Percentiles rank a stretch among this genome's conserved stretches.
These are phyloP conservation scores for Sceloporus undulatus DNA, from an alignment of 2,113 vertebrate genomes.

Conservation along the genomic window DNA sequence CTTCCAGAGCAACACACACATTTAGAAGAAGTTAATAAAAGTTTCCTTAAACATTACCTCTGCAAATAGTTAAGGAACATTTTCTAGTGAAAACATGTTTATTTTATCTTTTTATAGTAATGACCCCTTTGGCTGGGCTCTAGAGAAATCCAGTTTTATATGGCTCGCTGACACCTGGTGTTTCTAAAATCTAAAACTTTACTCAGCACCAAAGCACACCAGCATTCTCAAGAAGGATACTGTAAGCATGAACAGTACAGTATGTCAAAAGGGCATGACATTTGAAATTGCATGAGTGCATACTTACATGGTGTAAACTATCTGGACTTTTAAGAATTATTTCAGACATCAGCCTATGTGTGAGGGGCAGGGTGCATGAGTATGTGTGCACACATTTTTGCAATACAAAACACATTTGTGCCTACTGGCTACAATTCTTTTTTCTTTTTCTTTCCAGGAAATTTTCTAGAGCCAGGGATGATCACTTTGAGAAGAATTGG, in stretches of 20 bases:
- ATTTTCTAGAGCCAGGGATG: no score
- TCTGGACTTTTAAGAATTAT: not conserved
- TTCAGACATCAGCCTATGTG: not conserved
- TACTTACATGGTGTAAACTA: not conserved
- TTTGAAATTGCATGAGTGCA: not conserved
- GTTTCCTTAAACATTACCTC: not conserved
- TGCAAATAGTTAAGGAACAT: constrained; percentile 17
- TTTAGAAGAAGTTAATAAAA: not conserved
- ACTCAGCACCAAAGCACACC: constrained; percentile 9
- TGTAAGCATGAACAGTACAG: not conserved
- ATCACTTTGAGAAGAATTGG: no score
- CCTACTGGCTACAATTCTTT: no score
- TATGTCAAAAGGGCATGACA: not conserved
- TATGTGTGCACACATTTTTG: not conserved
- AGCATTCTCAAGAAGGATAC: not conserved
- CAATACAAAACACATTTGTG: no score
- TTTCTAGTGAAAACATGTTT: constrained; percentile 14
- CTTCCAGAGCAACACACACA: constrained; percentile 1
- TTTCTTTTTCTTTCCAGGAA: no score
- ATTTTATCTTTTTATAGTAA: constrained; percentile 23
- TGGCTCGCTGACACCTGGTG: constrained; percentile 42
- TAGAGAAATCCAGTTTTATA: constrained; percentile 33
- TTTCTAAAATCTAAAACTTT: constrained; percentile 42
- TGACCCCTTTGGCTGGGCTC: constrained; percentile 37
- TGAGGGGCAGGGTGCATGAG: no score